Evolutionary conservation across 1,140 invertebrate species (phyloP), one percentile per base, ranked within the genome.

Genomic region (Drosophila pachea): DNA sequence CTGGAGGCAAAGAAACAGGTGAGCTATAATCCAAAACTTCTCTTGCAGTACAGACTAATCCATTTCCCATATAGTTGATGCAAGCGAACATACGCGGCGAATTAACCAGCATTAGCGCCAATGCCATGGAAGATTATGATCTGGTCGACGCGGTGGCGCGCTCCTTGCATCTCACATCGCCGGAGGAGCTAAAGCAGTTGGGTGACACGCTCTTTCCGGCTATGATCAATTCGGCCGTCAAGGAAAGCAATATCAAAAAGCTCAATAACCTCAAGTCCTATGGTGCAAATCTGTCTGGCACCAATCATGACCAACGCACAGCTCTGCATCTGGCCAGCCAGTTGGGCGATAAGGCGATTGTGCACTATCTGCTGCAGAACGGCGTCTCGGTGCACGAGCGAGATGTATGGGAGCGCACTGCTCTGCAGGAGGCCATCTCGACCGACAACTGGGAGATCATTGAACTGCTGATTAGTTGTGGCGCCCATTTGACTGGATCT

Each of bases 341-440:
- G 42, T 91, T 94, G 73, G 96, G 95, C 0, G 92, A 95, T 68
- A 48, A 92, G 0, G 74, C 91, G 2, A 90, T 95, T 0, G 94
- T 97, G 0, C 92, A 94, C 66, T 94, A 93, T 90, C 90, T 98
- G 7, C 89, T 98, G 14, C 91, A 92, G 43, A 93, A 95, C 74
- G 97, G 97, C 1, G 95, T 95, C 0, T 95, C 93, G 54, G 95
- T 98, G n/a, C 96, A 97, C 74, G 90, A 93, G 36, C 68, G 86
- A 0, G 87, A 81, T 82, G 88, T 91, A 65, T 91, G 91, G 52
- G 91, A 92, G 62, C 91, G 91, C 45, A 92, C 93, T 0, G 91
- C 94, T 1, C 79, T 94, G 4, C 89, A 91, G 14, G 92, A 93
- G 64, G 93, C 94, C 1, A 90, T 94, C n/a, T 88, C 92, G 42